Evolutionary conservation across 2,113 vertebrate species (phyloP), one percentile per base, ranked within the genome.

Genomic region (Chionodraco myersi): DNA sequence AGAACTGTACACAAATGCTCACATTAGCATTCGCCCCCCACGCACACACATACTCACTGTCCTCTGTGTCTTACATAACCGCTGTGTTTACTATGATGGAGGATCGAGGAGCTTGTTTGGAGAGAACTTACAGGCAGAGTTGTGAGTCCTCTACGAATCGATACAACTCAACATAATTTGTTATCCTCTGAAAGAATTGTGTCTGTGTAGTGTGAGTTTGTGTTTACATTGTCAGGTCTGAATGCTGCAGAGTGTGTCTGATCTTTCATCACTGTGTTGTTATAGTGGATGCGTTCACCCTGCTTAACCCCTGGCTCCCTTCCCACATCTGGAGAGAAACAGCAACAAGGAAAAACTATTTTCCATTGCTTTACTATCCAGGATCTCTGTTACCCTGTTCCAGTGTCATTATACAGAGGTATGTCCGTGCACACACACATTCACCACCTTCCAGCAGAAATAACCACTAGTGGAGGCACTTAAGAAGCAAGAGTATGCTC

Each of bases 41-140:
- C n/a, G 6, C 26, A 16, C 41, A 0, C 78, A 68, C 78, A 49
- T 3, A 66, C 76, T 54, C 63, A 10, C 74, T 56, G 56, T 63
- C 26, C 63, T 78, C 54, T 53, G 47, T 66, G 66, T 84, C 67
- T 86, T 87, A 82, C 64, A 49, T 79, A 87, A 81, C 65, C 16
- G 12, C 44, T 30, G 68, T 77, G 60, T 76, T 80, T 76, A 62
- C 47, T 64, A 1, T 34, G 59, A 68, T 44, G 76, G 48, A 62
- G 79, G 81, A 77, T n/a, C 48, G 77, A 80, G 67, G 74, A 87
- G 77, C 18, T 70, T 47, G 67, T 68, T 72, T 34, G 51, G 41
- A 66, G 60, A 79, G 75, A 77, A 79, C 61, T 60, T 54, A 36
- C 44, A 59, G 63, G 47, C 59, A 23, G 61, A n/a, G 23, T 72